Evolutionary conservation across 2,888 invertebrate species (phyloP).

Genomic region (Drosophila infuscata): DNA sequence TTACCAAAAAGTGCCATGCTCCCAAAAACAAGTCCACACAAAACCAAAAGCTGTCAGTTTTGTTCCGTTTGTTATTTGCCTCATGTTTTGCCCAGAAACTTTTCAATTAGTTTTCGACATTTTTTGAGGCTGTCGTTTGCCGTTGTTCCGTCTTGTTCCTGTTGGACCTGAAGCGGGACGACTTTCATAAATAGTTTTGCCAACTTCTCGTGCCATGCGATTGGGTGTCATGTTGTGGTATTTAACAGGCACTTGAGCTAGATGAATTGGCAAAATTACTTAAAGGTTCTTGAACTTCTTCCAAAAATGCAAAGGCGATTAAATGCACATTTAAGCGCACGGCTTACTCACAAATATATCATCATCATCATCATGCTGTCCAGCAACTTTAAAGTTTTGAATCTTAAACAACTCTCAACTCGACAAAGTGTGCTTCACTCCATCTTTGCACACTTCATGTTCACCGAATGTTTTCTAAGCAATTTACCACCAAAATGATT

Average conservation of each 20-base stretch:
- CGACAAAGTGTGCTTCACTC: constrained; percentile 15
- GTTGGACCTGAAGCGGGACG: constrained; percentile 18
- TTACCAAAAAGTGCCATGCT: constrained; percentile 19
- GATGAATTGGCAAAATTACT: constrained; percentile 72
- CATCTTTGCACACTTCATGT: constrained; percentile 45
- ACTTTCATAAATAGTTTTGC: constrained; percentile 63
- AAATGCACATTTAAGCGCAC: constrained; percentile 23
- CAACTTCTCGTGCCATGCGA: constrained; percentile 35
- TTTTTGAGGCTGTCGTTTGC: constrained; percentile 41
- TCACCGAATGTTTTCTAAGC: constrained; percentile 80
- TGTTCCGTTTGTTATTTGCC: constrained; percentile 35
- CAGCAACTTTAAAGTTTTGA: neutral
- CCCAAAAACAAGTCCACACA: constrained; percentile 30
- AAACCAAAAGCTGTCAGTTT: constrained; percentile 46
- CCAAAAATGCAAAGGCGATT: constrained; percentile 34
- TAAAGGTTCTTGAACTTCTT: constrained; percentile 43
- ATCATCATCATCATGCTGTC: neutral
- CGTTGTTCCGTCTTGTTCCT: constrained; percentile 5
- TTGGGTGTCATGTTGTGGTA: constrained; percentile 62
- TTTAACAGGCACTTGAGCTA: constrained; percentile 57
- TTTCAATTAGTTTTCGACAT: constrained; percentile 68
- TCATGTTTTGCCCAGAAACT: constrained; percentile 53
- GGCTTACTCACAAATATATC: constrained; percentile 32
- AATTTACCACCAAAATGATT: constrained; percentile 84
- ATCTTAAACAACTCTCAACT: constrained; percentile 11